Conservation (phyloP, 92 coral and sea anemone genomes). For the Blastomussa wellsi region DNA sequence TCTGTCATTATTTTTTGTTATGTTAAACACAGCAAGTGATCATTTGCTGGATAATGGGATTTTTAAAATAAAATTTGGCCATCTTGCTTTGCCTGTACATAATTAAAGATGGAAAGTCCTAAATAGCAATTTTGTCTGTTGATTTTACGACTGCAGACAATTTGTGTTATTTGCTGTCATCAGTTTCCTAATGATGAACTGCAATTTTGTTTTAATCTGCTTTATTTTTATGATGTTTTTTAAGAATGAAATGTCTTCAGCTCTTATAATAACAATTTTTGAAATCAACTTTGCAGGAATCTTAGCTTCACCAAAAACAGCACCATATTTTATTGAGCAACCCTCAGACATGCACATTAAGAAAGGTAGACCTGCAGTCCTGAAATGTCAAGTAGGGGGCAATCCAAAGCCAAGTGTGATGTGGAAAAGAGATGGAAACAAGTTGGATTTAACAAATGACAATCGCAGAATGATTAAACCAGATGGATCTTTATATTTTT, state of each 20-base stretch:
- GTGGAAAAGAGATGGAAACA: slow-evolving; percentile 77
- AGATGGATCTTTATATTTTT: slow-evolving; percentile 84
- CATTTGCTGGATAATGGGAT: neutral
- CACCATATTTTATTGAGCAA: slow-evolving; percentile 76
- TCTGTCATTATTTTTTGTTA: neutral
- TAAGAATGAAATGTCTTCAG: neutral
- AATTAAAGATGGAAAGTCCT: neutral
- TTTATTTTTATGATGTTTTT: neutral
- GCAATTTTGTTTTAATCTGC: neutral
- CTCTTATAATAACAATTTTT: neutral
- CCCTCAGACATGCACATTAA: slow-evolving; percentile 77
- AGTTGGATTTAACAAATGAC: slow-evolving; percentile 44
- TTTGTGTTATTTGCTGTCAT: neutral
- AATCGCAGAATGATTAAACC: slow-evolving; percentile 66
- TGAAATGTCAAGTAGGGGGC: slow-evolving; percentile 78
- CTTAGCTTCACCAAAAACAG: slow-evolving; percentile 26
- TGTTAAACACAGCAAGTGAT: neutral
- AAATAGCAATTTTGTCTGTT: neutral
- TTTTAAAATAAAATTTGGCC: neutral
- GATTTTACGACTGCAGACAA: neutral
- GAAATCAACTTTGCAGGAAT: slow-evolving; percentile 21
- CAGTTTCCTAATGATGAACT: neutral
- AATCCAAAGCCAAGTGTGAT: slow-evolving; percentile 55
- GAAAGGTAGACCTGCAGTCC: slow-evolving; percentile 67
- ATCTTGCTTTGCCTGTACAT: neutral